Evolutionary conservation across 1,140 invertebrate genomes (phyloP).

Genomic region (Dendrolimus punctatus): DNA sequence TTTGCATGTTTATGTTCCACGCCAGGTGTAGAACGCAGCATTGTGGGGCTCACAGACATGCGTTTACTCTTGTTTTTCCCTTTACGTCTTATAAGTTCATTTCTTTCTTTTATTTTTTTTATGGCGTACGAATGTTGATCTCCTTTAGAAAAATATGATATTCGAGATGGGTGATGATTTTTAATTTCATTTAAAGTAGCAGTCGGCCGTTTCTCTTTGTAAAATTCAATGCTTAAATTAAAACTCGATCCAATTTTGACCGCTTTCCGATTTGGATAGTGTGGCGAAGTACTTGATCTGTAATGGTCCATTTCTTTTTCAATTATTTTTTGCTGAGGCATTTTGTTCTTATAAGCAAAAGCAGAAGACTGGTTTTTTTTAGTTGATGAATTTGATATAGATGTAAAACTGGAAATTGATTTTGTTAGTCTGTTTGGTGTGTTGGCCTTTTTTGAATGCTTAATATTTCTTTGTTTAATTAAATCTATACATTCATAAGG

Average conservation of each 20-base stretch:
- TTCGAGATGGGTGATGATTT: conserved; percentile 12
- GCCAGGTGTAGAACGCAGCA: too few species aligned
- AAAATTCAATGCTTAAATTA: conserved; percentile 29
- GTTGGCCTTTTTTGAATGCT: neutral
- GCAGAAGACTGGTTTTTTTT: conserved; percentile 3
- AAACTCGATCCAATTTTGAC: conserved; percentile 23
- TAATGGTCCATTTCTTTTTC: too few species aligned
- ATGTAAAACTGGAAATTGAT: conserved; percentile 1
- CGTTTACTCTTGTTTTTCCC: too few species aligned
- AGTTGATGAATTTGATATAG: neutral
- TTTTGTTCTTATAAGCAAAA: neutral
- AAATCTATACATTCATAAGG: conserved; percentile 13
- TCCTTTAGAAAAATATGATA: neutral
- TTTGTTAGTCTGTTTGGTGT: conserved; percentile 2
- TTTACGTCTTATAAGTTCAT: too few species aligned
- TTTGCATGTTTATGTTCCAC: too few species aligned
- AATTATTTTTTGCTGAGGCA: too few species aligned
- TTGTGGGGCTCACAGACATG: too few species aligned
- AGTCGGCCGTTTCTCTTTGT: conserved; percentile 13
- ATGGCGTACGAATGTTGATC: too few species aligned
- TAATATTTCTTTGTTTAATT: conserved; percentile 2
- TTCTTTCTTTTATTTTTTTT: too few species aligned
- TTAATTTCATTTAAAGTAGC: conserved; percentile 6
- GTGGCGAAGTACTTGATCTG: too few species aligned
- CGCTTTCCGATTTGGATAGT: conserved; percentile 7